phyloP scores from a whole-genome alignment of 2,113 vertebrate genomes.

The Hemiscyllium ocellatum region DNA sequence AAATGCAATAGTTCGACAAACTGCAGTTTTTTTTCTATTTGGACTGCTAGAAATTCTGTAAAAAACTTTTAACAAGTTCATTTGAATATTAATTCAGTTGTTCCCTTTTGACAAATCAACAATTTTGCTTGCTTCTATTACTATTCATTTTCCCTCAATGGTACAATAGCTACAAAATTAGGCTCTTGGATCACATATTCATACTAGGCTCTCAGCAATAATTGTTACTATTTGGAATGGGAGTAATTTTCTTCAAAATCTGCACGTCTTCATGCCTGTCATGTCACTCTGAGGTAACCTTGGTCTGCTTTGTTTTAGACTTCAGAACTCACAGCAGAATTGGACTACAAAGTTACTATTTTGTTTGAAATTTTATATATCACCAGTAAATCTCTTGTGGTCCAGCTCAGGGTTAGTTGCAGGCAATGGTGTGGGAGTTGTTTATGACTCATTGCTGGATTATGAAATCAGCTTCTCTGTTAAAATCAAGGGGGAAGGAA shows the following conservation, averaged over 20 bases:
- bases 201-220: neutral
- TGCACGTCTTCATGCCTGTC: neutral
- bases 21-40: neutral
- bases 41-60: neutral
- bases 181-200: neutral
- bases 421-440: neutral
- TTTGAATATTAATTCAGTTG: neutral
- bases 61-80: neutral
- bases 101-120: neutral
- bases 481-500: neutral
- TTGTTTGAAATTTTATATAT: neutral
- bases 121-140: neutral
- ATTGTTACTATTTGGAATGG: neutral
- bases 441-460: neutral
- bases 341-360: neutral
- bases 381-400: neutral
- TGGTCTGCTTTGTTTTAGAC: neutral
- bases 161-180: neutral
- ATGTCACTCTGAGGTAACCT: neutral
- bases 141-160: neutral
- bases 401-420: neutral
- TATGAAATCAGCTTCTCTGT: neutral
- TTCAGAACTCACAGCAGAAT: neutral
- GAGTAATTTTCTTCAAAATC: neutral
- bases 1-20: neutral